Percentiles rank a stretch among this genome's conserved stretches.
phyloP scores from a whole-genome alignment of 2,113 vertebrate genomes.

The Varanus komodoensis region DNA sequence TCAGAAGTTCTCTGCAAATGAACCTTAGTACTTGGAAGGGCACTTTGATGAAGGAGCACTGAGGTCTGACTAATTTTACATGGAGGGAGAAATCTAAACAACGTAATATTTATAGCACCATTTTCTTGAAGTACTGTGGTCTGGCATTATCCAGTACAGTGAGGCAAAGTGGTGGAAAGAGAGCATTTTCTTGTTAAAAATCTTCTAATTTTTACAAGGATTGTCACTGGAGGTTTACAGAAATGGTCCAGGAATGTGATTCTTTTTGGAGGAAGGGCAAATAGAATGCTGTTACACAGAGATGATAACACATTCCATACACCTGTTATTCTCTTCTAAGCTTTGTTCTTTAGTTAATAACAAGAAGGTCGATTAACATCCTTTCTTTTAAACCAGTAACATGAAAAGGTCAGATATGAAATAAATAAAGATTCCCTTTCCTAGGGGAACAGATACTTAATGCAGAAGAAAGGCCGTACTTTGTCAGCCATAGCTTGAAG shows the following conservation, averaged over 20 bases:
- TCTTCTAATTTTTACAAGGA: not conserved
- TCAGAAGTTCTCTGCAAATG: constrained; percentile 9
- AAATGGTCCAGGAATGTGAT: not conserved
- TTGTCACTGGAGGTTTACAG: not conserved
- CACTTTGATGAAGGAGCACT: rapidly evolving
- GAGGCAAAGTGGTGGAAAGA: constrained; percentile 15
- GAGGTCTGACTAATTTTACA: not conserved
- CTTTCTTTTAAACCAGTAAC: constrained; percentile 44
- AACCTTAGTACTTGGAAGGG: not conserved
- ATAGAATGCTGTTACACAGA: not conserved
- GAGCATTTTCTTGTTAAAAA: not conserved
- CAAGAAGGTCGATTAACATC: constrained; percentile 58
- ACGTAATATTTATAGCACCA: not conserved
- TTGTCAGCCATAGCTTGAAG: constrained; percentile 63
- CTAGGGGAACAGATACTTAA: constrained; percentile 62
- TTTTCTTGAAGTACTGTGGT: not conserved
- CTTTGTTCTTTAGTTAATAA: constrained; percentile 9
- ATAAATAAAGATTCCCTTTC: constrained; percentile 62
- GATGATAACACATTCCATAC: constrained; percentile 34
- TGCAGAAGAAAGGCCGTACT: constrained; percentile 58
- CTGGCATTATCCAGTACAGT: not conserved
- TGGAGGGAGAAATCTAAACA: constrained; percentile 10
- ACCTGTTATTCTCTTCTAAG: constrained; percentile 38
- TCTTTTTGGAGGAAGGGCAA: not conserved
- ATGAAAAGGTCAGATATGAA: constrained; percentile 64